phyloP scores from a whole-genome alignment of 2,113 vertebrate species.

The Rhagologus leucostigma region DNA sequence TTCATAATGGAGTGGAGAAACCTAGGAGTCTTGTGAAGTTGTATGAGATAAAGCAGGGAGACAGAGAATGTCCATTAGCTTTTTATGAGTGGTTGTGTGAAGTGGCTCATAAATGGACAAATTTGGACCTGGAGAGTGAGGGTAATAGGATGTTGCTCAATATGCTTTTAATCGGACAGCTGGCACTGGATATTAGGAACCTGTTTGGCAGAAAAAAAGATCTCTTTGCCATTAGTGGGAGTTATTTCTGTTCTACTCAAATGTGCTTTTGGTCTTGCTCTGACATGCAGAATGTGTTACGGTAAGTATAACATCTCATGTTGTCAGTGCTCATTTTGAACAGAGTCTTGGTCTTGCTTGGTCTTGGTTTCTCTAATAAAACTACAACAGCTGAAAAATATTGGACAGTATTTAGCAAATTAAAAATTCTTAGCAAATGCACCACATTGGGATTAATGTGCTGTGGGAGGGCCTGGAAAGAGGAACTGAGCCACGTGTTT shows the following conservation, averaged over 20 bases:
- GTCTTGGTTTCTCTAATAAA: not conserved
- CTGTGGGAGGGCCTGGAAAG: not conserved
- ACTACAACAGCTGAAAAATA: conserved; percentile 14
- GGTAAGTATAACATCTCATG: not conserved
- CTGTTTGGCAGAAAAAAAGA: not conserved
- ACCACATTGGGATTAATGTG: not conserved
- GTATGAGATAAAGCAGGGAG: not conserved
- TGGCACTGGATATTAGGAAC: not conserved
- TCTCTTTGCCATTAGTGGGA: not conserved
- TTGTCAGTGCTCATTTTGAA: not conserved
- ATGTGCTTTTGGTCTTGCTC: not conserved
- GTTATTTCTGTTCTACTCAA: not conserved
- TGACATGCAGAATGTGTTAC: not conserved
- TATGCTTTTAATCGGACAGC: not conserved
- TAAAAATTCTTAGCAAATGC: not conserved
- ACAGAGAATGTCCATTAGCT: not conserved
- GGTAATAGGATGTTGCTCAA: not conserved
- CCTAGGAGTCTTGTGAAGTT: not conserved
- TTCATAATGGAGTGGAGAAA: not conserved
- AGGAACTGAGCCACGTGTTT: not conserved
- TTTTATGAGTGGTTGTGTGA: not conserved
- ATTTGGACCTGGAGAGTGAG: not conserved
- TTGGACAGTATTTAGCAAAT: not conserved
- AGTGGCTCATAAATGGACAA: not conserved
- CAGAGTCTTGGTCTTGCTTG: not conserved